phyloP scores from a whole-genome alignment of 2,797 vertebrate species.

The Darevskia mixta region DNA sequence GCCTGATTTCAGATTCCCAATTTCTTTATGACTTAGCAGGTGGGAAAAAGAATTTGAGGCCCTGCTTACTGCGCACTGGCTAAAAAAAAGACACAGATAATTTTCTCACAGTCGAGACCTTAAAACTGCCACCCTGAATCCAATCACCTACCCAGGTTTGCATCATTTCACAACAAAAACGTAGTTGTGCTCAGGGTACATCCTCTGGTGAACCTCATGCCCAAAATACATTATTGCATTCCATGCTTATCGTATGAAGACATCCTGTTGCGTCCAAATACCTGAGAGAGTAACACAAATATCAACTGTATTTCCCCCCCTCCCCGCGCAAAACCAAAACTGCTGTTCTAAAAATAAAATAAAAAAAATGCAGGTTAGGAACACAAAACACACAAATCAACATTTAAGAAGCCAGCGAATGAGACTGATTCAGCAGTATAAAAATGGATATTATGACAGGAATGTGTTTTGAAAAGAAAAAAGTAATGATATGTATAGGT shows the following conservation, averaged over 20 bases:
- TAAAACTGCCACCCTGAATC: background rate
- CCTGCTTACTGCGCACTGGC: background rate
- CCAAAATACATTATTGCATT: conserved; percentile 30
- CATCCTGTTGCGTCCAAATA: conserved; percentile 25
- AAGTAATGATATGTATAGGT: conserved; percentile 41
- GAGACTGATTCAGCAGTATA: conserved; percentile 40
- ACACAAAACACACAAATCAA: conserved; percentile 50
- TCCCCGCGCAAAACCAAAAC: conserved; percentile 5
- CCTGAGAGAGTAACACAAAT: conserved; percentile 61
- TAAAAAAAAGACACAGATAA: background rate
- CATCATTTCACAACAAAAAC: background rate
- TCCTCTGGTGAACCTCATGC: conserved; percentile 8
- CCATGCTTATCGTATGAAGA: conserved; percentile 31
- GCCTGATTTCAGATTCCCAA: background rate
- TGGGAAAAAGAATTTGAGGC: background rate
- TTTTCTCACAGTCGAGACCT: conserved; percentile 9
- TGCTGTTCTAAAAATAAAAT: conserved; percentile 12
- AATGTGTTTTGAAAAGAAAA: conserved; percentile 36
- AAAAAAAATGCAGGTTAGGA: conserved; percentile 17
- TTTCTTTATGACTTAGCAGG: background rate
- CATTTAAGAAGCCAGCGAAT: conserved; percentile 43
- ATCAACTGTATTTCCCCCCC: background rate
- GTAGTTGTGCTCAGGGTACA: background rate
- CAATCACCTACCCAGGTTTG: conserved; percentile 5
- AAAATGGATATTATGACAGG: conserved; percentile 52